Percentiles rank a stretch among this genome's conserved stretches.
Evolutionary conservation across 2,888 invertebrate genomes (phyloP).

Genomic region (Polymixis flavicincta): DNA sequence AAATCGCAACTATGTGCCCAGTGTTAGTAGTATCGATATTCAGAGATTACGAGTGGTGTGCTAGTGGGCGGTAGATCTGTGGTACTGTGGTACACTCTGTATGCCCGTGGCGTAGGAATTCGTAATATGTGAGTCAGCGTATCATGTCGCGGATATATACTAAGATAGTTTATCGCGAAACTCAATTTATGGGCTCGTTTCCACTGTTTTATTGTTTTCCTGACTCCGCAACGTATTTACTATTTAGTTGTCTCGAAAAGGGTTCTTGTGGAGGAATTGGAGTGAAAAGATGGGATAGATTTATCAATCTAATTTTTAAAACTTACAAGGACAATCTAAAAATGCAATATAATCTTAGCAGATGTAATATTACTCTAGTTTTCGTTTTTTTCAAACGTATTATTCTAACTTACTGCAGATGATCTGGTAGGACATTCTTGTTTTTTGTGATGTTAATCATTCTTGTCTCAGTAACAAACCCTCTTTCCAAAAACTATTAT

Average conservation of each 20-base stretch:
- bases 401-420: too few relatives aligned
- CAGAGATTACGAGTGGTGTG: constrained; percentile 48
- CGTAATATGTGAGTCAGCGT: constrained; percentile 66
- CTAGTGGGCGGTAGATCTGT: constrained; percentile 50
- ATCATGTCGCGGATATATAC: constrained; percentile 57
- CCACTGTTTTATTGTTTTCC: constrained; percentile 61
- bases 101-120: constrained; percentile 56
- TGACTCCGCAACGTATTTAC: constrained; percentile 27
- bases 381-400: background rate
- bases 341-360: background rate
- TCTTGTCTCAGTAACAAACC: background rate
- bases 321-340: background rate
- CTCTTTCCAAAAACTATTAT: background rate
- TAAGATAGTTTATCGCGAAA: constrained; percentile 62
- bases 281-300: constrained; percentile 4
- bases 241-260: constrained; percentile 25
- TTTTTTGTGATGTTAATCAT: background rate
- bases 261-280: constrained; percentile 11
- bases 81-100: constrained; percentile 41
- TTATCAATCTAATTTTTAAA: background rate
- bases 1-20: constrained; percentile 30
- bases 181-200: constrained; percentile 50
- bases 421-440: too few relatives aligned
- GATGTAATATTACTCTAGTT: background rate
- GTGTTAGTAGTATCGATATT: constrained; percentile 59